A percentile compares a stretch with the other conserved stretches of the same genome.
Conservation (phyloP, 2,113 vertebrate genomes). For the Forbesichthys papilliferus region DNA sequence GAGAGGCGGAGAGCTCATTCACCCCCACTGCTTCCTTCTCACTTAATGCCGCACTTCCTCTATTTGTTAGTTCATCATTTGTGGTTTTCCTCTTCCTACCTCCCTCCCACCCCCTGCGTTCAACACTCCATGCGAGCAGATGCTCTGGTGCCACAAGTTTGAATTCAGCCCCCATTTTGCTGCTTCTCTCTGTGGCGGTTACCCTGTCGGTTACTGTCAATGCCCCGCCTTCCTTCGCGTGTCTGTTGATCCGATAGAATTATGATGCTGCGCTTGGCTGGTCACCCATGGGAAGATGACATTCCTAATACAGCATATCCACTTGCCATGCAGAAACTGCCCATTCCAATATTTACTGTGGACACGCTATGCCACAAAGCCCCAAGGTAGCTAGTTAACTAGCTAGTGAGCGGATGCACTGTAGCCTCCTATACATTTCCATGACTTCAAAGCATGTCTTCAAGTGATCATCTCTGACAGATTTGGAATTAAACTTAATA, state of each 20-base stretch:
- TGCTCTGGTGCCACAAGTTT: too few species aligned
- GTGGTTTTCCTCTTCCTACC: too few species aligned
- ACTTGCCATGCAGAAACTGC: slow-evolving; percentile 30
- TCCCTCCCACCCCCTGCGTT: too few species aligned
- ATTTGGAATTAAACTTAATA: slow-evolving; percentile 35
- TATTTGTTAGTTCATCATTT: too few species aligned
- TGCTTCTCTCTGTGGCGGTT: not conserved
- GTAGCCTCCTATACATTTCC: slow-evolving; percentile 19
- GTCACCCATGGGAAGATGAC: slow-evolving; percentile 26
- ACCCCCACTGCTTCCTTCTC: too few species aligned
- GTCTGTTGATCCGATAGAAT: slow-evolving; percentile 29
- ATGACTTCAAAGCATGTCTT: slow-evolving; percentile 49
- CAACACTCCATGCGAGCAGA: too few species aligned
- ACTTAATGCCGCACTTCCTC: too few species aligned
- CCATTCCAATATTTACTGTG: slow-evolving; percentile 60
- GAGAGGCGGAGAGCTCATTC: too few species aligned
- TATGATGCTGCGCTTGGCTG: slow-evolving; percentile 28
- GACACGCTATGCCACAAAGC: slow-evolving; percentile 31
- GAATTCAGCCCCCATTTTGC: not conserved
- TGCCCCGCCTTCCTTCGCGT: slow-evolving; percentile 1
- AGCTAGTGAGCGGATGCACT: slow-evolving; percentile 49
- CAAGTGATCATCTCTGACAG: slow-evolving; percentile 47
- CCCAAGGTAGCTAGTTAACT: not conserved
- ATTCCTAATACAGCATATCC: slow-evolving; percentile 62
- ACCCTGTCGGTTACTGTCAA: not conserved